These are phyloP conservation scores for Thecocarcelia acutangulata DNA, from an alignment of 2,888 invertebrate species.

Conservation along the genomic window DNA sequence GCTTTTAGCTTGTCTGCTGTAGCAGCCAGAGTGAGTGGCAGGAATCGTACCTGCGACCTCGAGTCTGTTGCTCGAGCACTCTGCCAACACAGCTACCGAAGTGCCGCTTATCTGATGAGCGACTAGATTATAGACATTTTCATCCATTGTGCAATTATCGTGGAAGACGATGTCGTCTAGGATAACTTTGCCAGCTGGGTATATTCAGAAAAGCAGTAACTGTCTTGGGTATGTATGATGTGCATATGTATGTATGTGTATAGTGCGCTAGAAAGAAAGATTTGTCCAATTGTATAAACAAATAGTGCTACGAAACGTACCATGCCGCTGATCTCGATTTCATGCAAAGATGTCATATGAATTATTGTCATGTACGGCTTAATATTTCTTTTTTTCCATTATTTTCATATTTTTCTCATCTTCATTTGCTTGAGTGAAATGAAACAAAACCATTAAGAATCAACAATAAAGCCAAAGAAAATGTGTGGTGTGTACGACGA, in stretches of 20 bases:
- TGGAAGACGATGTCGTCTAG: no score
- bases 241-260: slow-evolving; percentile 1
- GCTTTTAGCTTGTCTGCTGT: no score
- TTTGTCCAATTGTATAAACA: slow-evolving; percentile 52
- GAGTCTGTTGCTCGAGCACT: no score
- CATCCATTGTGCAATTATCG: no score
- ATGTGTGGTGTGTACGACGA: slow-evolving; percentile 40
- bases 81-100: no score
- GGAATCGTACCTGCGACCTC: no score
- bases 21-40: no score
- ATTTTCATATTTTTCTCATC: slow-evolving; percentile 4
- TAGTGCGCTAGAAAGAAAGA: slow-evolving; percentile 32
- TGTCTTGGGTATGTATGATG: no score
- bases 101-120: no score
- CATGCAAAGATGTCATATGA: slow-evolving; percentile 70
- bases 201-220: slow-evolving; percentile 38
- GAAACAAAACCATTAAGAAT: slow-evolving; percentile 57
- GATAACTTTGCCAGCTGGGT: no score
- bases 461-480: slow-evolving; percentile 40
- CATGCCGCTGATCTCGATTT: slow-evolving; percentile 58
- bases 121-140: no score
- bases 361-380: slow-evolving; percentile 68
- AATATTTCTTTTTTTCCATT: slow-evolving; percentile 38
- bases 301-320: slow-evolving; percentile 24
- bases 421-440: slow-evolving; percentile 45